Conservation (phyloP, 2,113 vertebrate species). For the Xiphophorus maculatus region DNA sequence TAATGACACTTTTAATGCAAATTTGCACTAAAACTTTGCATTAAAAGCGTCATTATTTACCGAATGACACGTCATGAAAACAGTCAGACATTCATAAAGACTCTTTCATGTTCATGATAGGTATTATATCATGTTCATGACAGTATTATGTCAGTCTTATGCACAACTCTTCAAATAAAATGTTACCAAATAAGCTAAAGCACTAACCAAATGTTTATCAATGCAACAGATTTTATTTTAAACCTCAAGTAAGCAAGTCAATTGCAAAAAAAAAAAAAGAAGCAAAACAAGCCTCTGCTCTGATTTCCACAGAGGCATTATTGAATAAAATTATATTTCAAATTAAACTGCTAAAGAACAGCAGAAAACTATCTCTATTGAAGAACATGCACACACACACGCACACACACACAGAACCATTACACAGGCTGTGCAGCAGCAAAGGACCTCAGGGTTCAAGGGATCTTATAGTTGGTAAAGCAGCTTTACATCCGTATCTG, state of each 20-base stretch:
- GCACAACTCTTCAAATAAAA: no score
- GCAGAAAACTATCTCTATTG: neutral
- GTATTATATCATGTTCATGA: no score
- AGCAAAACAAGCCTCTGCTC: neutral
- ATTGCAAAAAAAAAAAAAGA: neutral
- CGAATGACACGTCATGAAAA: no score
- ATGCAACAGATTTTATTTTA: neutral
- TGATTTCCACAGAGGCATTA: neutral
- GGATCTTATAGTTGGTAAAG: neutral
- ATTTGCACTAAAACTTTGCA: no score
- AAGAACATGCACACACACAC: neutral
- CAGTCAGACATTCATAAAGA: no score
- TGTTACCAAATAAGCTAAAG: neutral
- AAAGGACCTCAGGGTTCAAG: neutral
- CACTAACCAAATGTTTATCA: no score
- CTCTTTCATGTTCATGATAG: no score
- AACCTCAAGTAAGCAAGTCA: neutral
- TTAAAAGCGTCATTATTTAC: no score
- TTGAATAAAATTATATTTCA: neutral
- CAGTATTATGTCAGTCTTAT: no score
- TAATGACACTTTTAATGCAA: no score
- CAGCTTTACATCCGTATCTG: neutral
- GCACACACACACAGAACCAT: neutral
- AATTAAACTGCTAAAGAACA: neutral
- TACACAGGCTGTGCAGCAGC: neutral